Percentiles rank a stretch among this genome's conserved stretches.
Evolutionary conservation across 2,113 vertebrate genomes (phyloP).

Genomic region (Mesoclemmys tuberculata): DNA sequence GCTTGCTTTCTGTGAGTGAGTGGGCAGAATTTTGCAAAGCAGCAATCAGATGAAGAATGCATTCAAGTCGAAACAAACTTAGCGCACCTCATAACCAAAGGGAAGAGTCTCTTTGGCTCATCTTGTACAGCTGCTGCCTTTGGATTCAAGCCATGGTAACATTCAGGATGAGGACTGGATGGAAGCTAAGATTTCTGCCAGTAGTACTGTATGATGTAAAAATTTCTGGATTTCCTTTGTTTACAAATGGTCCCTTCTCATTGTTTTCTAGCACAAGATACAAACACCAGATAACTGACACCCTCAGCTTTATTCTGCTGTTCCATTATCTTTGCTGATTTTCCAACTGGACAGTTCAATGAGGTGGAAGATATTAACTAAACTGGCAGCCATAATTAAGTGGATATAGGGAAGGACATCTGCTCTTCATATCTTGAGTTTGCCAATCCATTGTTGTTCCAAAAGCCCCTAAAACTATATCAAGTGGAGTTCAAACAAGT

Average conservation of each 20-base stretch:
- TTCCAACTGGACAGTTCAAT: conserved; percentile 67
- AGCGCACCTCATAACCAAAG: accelerated
- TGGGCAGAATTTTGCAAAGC: accelerated
- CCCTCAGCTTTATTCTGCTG: not conserved
- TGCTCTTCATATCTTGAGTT: conserved; percentile 67
- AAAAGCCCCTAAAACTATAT: conserved; percentile 72
- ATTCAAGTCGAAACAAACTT: not conserved
- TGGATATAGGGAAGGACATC: conserved; percentile 75
- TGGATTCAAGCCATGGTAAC: not conserved
- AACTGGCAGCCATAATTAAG: conserved; percentile 66
- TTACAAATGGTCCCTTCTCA: conserved; percentile 43
- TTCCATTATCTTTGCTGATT: not conserved
- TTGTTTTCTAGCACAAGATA: not conserved
- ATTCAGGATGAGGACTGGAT: not conserved
- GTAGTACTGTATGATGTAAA: conserved; percentile 28
- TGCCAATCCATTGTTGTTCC: conserved; percentile 67
- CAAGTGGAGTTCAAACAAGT: conserved; percentile 52
- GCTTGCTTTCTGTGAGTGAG: not conserved
- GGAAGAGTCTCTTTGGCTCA: not conserved
- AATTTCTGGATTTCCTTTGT: conserved; percentile 27
- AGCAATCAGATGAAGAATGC: not conserved
- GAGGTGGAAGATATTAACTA: conserved; percentile 74
- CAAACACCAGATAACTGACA: not conserved
- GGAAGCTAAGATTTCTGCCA: conserved; percentile 5
- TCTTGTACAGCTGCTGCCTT: not conserved